Evolutionary conservation across 2,888 invertebrate species (phyloP), one percentile per base, ranked within the genome.

Genomic region (Clostera curtula): DNA sequence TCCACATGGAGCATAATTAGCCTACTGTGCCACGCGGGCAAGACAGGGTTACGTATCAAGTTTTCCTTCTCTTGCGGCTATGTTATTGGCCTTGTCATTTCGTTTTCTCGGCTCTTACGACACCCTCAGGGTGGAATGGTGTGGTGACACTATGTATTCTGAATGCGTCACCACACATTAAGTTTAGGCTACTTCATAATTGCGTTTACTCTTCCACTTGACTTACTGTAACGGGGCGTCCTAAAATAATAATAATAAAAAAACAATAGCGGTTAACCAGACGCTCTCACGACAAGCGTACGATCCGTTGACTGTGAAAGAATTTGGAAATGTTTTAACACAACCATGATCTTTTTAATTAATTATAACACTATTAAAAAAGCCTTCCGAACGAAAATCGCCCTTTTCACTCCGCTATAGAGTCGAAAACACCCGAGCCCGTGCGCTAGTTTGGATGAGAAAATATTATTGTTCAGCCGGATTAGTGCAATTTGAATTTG

Each of bases 401-500:
- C 34, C 46, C 51, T 41, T 66, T 9, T 0, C 22, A 2, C 17
- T 17, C 6, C 0, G 0, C 2, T 29, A n/a, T 61, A 72, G 54
- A 45, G 55, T 57, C 31, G 30, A 54, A 46, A 54, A 34, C 31
- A 33, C 40, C 36, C 23, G 24, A 33, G 29, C 27, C 24, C 29
- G 25, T 38, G 40, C 39, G 51, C 43, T 54, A 48, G 43, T 40
- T 65, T 62, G 67, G 67, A 68, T 75, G 72, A 65, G 74, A 73
- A 72, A 70, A 67, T 62, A 68, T 59, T 61, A 70, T 71, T 68
- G 70, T 75, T 74, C 71, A 60, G 68, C 67, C 69, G 68, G 67
- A 73, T 73, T 74, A 75, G 66, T 69, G 67, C 67, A 75, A 69
- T 74, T 77, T 73, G 68, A 76, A 74, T 75, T 74, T 67, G 61